These are phyloP conservation scores for Trichoplax adhaerens DNA, from an alignment of 37 sponge, comb jelly and placozoan genomes.

Conservation along the genomic window DNA sequence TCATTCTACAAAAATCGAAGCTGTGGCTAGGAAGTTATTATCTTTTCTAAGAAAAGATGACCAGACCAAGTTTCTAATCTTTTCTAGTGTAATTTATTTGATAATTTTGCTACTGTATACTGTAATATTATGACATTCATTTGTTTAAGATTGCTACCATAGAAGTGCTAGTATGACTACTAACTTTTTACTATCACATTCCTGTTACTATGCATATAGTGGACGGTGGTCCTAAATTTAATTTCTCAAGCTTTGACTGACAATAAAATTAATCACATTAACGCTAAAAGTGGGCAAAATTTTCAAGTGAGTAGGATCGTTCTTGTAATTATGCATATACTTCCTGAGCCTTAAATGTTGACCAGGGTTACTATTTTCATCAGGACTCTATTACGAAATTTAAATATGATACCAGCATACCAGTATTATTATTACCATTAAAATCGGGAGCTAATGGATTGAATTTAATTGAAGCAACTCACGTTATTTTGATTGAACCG, in stretches of 20 bases:
- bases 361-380: slow-evolving; percentile 1
- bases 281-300: not conserved
- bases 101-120: not conserved
- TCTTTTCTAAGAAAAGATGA: slow-evolving; percentile 21
- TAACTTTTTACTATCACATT: not conserved
- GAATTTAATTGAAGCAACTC: slow-evolving; percentile 69
- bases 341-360: not conserved
- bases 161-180: slow-evolving; percentile 3
- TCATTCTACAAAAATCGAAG: slow-evolving; percentile 53
- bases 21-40: slow-evolving; percentile 17
- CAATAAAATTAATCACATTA: slow-evolving; percentile 11
- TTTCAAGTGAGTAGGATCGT: not conserved
- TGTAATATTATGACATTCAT: slow-evolving; percentile 2
- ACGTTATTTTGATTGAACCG: slow-evolving; percentile 72
- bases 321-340: not conserved
- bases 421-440: slow-evolving; percentile 45
- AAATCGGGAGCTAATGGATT: slow-evolving; percentile 65
- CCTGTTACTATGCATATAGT: slow-evolving; percentile 12
- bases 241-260: slow-evolving; percentile 18
- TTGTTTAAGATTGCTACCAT: slow-evolving; percentile 1
- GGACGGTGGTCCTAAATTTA: slow-evolving; percentile 25
- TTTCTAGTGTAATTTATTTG: slow-evolving; percentile 34
- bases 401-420: slow-evolving; percentile 21
- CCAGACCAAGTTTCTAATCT: slow-evolving; percentile 46
- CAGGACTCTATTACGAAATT: slow-evolving; percentile 26